Evolutionary conservation across 2,797 vertebrate species (phyloP), one percentile per base, ranked within the genome.

Genomic region (Melanotaenia maccullochi): DNA sequence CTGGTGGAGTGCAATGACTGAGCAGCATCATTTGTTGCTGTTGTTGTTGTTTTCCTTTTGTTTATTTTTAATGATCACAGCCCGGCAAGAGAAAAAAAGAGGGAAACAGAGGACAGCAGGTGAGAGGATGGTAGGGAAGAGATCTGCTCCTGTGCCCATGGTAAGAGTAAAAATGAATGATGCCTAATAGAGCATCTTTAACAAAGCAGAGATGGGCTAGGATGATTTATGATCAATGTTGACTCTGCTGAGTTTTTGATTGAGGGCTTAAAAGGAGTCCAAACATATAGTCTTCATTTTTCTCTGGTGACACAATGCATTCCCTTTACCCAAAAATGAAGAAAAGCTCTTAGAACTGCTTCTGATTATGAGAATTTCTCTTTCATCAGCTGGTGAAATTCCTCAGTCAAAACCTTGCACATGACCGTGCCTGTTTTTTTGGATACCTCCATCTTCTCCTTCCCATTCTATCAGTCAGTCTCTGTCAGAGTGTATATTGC

Each of bases 151-250:
- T 36, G 79, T 87, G 76, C 58, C 76, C 76, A 87, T 86, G 80
- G 86, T 81, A 89, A 87, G 81, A 78, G 28, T 64, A 28, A 68
- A 65, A 76, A 78, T 73, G 72, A 80, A 82, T 18, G n/a, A 77
- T 78, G 87, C 69, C 79, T 75, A 55, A 25, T 67, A 90, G 81
- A 86, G 79, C n/a, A 68, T 73, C 5, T 60, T 60, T 60, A 54
- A 76, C 80, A 78, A 77, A 68, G 57, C 44, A 64, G 44, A 69
- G 55, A 76, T 30, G 67, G 32, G 36, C 40, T 20, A 24, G 35
- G 16, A 68, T 66, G 77, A 74, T 73, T 81, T 74, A 76, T 69
- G 60, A 69, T 81, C 76, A 70, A 62, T 67, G 55, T 76, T 65
- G 77, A 60, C 62, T 68, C 68, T 69, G 59, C 30, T 38, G 57